Conservation (phyloP, 30 jellyfish, hydroid and myxozoan species). For the Hydractinia symbiolongicarpus region DNA sequence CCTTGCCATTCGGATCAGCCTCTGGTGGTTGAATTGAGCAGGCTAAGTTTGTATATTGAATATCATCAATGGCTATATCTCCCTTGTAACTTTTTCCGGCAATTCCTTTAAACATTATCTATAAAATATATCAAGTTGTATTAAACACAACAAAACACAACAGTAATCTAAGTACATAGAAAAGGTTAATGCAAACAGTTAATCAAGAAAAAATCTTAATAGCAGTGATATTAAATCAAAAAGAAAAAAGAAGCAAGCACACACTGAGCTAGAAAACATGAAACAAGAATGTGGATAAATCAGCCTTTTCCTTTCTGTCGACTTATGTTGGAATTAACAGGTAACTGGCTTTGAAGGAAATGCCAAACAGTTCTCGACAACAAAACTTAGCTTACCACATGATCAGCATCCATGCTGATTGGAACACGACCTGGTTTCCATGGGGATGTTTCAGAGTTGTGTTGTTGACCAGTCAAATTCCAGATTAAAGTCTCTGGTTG, state of each 20-base stretch:
- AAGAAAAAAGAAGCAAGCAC: no score
- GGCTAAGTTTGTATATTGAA: conserved; percentile 55
- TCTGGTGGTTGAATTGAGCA: conserved; percentile 82
- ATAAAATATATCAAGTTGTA: conserved; percentile 5
- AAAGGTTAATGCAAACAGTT: neutral
- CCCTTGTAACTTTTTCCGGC: conserved; percentile 74
- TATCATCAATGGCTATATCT: conserved; percentile 87
- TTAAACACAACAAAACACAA: neutral
- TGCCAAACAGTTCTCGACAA: no score
- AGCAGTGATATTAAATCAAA: no score
- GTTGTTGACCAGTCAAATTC: conserved; percentile 96
- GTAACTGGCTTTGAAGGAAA: no score
- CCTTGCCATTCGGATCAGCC: conserved; percentile 87
- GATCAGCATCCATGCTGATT: conserved; percentile 60
- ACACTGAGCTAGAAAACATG: no score
- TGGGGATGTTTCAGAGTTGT: conserved; percentile 41
- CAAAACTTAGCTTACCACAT: conserved; percentile 45
- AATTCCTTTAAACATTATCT: conserved; percentile 76
- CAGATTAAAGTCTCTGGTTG: conserved; percentile 37
- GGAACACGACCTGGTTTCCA: conserved; percentile 90
- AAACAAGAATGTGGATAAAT: no score
- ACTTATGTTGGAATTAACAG: no score
- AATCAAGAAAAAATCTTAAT: no score
- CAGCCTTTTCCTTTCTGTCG: no score
- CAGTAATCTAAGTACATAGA: neutral